Evolutionary conservation across 2,888 invertebrate genomes (phyloP).

Genomic region (Heliconius aoede): DNA sequence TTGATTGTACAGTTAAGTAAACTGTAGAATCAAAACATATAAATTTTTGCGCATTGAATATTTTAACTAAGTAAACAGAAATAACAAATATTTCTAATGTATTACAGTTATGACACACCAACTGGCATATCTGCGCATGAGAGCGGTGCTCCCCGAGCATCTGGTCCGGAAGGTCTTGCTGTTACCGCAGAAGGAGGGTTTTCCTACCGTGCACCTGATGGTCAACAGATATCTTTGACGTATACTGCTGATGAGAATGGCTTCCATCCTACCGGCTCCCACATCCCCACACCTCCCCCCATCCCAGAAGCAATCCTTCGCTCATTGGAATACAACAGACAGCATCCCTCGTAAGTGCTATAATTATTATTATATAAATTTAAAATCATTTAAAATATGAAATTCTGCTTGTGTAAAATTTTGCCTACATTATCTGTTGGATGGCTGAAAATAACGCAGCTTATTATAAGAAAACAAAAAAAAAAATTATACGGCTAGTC

Average conservation of each 20-base stretch:
- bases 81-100: constrained; percentile 3
- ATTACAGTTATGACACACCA: constrained; percentile 85
- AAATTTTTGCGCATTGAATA: too few relatives aligned
- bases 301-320: constrained; percentile 84
- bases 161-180: constrained; percentile 80
- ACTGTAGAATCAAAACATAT: too few relatives aligned
- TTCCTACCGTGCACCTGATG: constrained; percentile 87
- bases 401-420: too few relatives aligned
- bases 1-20: neutral
- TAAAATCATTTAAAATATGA: neutral
- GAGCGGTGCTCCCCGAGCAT: constrained; percentile 83
- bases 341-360: constrained; percentile 54
- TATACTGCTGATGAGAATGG: constrained; percentile 89
- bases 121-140: constrained; percentile 86
- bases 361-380: neutral
- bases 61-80: neutral
- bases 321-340: constrained; percentile 75
- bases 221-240: constrained; percentile 84
- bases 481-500: too few relatives aligned
- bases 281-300: constrained; percentile 84
- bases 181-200: constrained; percentile 86
- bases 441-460: neutral
- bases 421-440: too few relatives aligned
- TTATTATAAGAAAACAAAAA: too few relatives aligned
- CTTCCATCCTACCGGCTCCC: constrained; percentile 82